Evolutionary conservation across 2,113 vertebrate genomes (phyloP).

Genomic region (Thunnus thynnus): DNA sequence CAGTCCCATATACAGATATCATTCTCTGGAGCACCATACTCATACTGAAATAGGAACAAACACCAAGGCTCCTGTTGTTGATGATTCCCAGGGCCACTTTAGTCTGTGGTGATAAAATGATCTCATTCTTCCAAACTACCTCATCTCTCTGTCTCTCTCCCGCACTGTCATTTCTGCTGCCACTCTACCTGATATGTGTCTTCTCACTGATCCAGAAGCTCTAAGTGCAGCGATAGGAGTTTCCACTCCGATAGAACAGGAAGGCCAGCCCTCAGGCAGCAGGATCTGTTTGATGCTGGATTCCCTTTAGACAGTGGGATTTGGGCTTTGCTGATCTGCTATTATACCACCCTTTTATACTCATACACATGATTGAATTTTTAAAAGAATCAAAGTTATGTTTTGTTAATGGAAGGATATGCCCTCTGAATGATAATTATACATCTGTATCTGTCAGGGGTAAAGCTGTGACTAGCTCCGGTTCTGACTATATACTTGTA

Average conservation of each 20-base stretch:
- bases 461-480: too few relatives aligned
- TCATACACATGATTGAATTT: neutral
- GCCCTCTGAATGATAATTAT: too few relatives aligned
- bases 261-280: slow-evolving; percentile 67
- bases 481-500: too few relatives aligned
- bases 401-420: too few relatives aligned
- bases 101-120: slow-evolving; percentile 53
- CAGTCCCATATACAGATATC: slow-evolving; percentile 23
- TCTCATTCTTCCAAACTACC: slow-evolving; percentile 46
- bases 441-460: too few relatives aligned
- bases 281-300: slow-evolving; percentile 66
- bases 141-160: slow-evolving; percentile 40
- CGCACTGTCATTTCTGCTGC: slow-evolving; percentile 43
- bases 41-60: slow-evolving; percentile 30
- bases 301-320: slow-evolving; percentile 47
- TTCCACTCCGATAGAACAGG: slow-evolving; percentile 53
- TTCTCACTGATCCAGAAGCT: slow-evolving; percentile 55
- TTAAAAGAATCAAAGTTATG: too few relatives aligned
- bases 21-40: slow-evolving; percentile 29
- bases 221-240: slow-evolving; percentile 48
- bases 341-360: slow-evolving; percentile 45
- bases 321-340: slow-evolving; percentile 56
- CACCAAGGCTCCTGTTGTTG: slow-evolving; percentile 21
- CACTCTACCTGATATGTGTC: slow-evolving; percentile 56
- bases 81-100: slow-evolving; percentile 51